A percentile compares a stretch with the other conserved stretches of the same genome.
These are phyloP conservation scores for Sorex maritimensis DNA, from an alignment of 2,797 vertebrate species.

Conservation along the genomic window DNA sequence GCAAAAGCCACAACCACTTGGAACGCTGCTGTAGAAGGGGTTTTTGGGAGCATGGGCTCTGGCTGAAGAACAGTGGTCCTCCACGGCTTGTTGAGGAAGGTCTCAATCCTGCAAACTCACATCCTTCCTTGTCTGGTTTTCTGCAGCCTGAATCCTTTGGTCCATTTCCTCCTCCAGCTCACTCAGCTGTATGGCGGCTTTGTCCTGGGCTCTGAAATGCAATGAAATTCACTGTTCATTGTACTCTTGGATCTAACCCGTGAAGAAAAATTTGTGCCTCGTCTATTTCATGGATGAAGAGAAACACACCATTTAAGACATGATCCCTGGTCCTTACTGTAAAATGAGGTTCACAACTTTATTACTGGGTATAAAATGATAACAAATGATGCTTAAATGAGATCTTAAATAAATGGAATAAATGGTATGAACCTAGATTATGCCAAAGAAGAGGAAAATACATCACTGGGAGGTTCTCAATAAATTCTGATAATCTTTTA, in stretches of 20 bases:
- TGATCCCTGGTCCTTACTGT: background rate
- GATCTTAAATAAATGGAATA: conserved; percentile 48
- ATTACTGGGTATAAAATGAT: conserved; percentile 1
- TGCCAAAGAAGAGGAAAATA: conserved; percentile 60
- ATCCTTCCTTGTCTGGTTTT: conserved; percentile 94
- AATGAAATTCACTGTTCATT: conserved; percentile 44
- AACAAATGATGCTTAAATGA: background rate
- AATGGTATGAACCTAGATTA: background rate
- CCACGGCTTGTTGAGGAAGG: no score
- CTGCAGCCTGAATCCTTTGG: conserved; percentile 95
- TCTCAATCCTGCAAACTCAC: conserved; percentile 88
- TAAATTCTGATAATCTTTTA: conserved; percentile 52
- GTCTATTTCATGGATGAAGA: background rate
- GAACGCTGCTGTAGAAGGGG: background rate
- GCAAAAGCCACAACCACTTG: background rate
- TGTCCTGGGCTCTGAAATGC: conserved; percentile 96
- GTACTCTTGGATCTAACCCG: background rate
- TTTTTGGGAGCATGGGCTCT: background rate
- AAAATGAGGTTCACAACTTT: conserved; percentile 10
- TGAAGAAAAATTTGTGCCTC: background rate
- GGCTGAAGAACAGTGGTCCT: background rate
- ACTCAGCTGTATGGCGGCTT: conserved; percentile 96
- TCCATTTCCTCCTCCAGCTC: conserved; percentile 99
- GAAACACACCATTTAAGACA: background rate
- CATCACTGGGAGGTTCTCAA: background rate